Evolutionary conservation across 2,797 vertebrate genomes (phyloP), one percentile per base, ranked within the genome.

Genomic region (Coregonus suidteri): DNA sequence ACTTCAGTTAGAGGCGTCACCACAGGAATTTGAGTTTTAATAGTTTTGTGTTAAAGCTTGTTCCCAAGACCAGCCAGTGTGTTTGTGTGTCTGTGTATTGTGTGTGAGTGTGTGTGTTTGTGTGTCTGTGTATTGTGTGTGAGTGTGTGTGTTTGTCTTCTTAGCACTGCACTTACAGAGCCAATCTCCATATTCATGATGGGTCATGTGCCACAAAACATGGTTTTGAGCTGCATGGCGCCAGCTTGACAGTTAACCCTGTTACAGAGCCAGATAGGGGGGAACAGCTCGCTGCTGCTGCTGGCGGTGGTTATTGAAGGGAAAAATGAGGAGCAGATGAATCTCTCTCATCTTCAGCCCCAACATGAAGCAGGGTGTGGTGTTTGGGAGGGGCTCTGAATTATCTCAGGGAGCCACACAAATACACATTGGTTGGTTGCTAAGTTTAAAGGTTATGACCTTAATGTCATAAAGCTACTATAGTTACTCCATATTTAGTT

Each of bases 11-110:
- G 72, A 85, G 83, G 81, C 81, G 59, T 81, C 77, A 80, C 87
- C 88, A 81, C 88, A 90, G 86, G 86, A 81, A 78, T 81, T 86
- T 82, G 86, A 81, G 79, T 81, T 86, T 81, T 83, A 86, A 84
- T 86, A 86, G 88, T 84, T 88, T 82, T 78, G 81, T 80, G 80
- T 83, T 83, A 85, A 84, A 83, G 82, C 76, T 41, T 79, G 79
- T 84, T 81, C 72, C 81, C 52, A 56, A 56, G 53, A 62, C 56
- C 56, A 59, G 56, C 2, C 56, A 75, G 79, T 76, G 77, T 81
- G 79, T 74, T 70, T 74, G 64, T 78, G 79, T 75, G 70, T 56
- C 56, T 72, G 64, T 41, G 66, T 71, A 59, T 81, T 47, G 41
- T 77, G 79, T 77, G 75, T 81, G 81, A 82, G 71, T 81, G 75